Conservation (phyloP, 1,140 invertebrate species). For the Camponotus pennsylvanicus region DNA sequence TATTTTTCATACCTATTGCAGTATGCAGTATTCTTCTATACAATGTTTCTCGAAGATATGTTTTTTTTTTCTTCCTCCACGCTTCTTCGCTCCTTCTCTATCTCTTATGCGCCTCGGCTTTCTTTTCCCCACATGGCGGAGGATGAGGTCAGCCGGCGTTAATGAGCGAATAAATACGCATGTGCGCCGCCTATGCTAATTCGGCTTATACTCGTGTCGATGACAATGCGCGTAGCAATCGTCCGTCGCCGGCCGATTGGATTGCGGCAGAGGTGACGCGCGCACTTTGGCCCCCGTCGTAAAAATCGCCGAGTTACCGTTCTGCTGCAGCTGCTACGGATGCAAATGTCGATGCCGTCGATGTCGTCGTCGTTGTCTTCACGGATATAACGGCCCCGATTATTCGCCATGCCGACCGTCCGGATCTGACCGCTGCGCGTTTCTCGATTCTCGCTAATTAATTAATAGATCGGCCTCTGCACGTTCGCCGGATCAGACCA, state of each 20-base stretch:
- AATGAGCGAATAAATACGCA: slow-evolving; percentile 72
- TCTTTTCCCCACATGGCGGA: neutral
- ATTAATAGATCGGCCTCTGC: slow-evolving; percentile 7
- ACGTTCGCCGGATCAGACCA: neutral
- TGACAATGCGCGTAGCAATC: slow-evolving; percentile 60
- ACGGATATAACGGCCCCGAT: slow-evolving; percentile 26
- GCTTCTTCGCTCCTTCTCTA: neutral
- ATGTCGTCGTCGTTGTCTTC: slow-evolving; percentile 16
- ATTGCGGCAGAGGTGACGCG: slow-evolving; percentile 69
- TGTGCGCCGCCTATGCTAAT: slow-evolving; percentile 74
- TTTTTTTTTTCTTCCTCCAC: neutral
- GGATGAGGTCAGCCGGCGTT: slow-evolving; percentile 60
- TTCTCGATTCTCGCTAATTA: slow-evolving; percentile 19
- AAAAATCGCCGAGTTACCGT: slow-evolving; percentile 78
- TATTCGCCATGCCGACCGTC: neutral
- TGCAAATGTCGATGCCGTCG: slow-evolving; percentile 74
- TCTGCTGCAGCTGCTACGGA: slow-evolving; percentile 77
- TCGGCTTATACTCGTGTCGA: slow-evolving; percentile 29
- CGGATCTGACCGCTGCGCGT: slow-evolving; percentile 15
- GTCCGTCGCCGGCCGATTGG: slow-evolving; percentile 66
- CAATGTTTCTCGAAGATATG: neutral
- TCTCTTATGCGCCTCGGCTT: neutral
- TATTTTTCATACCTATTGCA: too few relatives aligned
- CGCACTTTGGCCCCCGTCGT: slow-evolving; percentile 78
- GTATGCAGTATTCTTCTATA: neutral